These are phyloP conservation scores for Heterocephalus glaber DNA, from an alignment of 2,113 vertebrate species.

Conservation along the genomic window DNA sequence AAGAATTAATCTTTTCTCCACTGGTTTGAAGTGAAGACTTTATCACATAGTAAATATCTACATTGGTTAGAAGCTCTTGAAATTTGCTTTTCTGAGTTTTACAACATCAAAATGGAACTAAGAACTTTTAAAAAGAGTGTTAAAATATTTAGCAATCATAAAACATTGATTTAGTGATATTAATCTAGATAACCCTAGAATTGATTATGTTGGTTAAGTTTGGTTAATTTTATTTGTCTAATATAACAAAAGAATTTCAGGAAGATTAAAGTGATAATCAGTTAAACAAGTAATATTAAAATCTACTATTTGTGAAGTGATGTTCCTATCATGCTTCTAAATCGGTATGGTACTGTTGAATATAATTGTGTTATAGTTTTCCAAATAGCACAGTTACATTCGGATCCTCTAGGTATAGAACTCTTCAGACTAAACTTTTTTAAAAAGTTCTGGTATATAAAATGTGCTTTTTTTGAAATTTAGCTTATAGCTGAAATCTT, in stretches of 20 bases:
- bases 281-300: slow-evolving; percentile 32
- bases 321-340: neutral
- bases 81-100: neutral
- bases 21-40: slow-evolving; percentile 33
- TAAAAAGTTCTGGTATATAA: slow-evolving; percentile 19
- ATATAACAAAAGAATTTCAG: neutral
- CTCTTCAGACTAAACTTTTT: neutral
- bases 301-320: neutral
- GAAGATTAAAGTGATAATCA: slow-evolving; percentile 49
- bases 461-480: slow-evolving; percentile 2
- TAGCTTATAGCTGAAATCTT: neutral
- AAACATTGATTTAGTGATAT: neutral
- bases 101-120: neutral
- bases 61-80: neutral
- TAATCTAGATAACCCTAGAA: slow-evolving; percentile 36
- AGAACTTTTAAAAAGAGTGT: neutral
- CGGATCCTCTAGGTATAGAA: neutral
- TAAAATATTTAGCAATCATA: neutral
- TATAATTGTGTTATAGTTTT: slow-evolving; percentile 15
- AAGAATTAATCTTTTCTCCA: neutral
- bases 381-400: neutral
- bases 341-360: neutral
- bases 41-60: neutral
- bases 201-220: slow-evolving; percentile 30
- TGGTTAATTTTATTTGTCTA: neutral